Evolutionary conservation across 2,797 vertebrate species (phyloP).

Genomic region (Sebastes cheni): DNA sequence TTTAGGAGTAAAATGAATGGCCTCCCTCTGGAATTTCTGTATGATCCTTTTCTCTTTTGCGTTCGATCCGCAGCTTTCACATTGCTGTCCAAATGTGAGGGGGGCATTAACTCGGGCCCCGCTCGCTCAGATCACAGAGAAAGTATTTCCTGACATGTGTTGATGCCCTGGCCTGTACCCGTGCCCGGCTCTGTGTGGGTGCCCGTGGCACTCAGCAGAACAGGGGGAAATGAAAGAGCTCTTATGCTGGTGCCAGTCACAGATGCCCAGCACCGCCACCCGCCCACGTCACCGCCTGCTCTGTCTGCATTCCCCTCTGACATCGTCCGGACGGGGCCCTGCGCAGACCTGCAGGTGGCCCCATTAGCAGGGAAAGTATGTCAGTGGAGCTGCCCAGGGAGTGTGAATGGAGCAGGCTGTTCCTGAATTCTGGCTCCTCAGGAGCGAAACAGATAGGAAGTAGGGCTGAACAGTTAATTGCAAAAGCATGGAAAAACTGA

Average conservation of each 20-base stretch:
- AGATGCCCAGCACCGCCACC: constrained; percentile 76
- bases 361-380: constrained; percentile 83
- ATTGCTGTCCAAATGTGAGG: constrained; percentile 55
- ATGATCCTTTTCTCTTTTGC: constrained; percentile 40
- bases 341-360: constrained; percentile 80
- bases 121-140: constrained; percentile 76
- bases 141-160: constrained; percentile 82
- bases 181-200: constrained; percentile 65
- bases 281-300: constrained; percentile 74
- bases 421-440: constrained; percentile 52
- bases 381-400: constrained; percentile 67
- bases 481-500: not conserved
- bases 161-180: constrained; percentile 74
- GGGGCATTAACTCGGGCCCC: constrained; percentile 49
- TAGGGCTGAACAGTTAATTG: not conserved
- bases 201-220: constrained; percentile 73
- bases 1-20: too few relatives aligned
- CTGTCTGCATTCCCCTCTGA: constrained; percentile 81
- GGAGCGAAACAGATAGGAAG: constrained; percentile 33
- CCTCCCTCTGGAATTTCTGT: constrained; percentile 34
- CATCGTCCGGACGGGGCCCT: constrained; percentile 72
- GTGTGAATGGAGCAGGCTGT: constrained; percentile 76
- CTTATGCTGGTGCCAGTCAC: constrained; percentile 80
- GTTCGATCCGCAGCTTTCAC: constrained; percentile 39
- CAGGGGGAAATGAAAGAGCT: constrained; percentile 78